phyloP scores from a whole-genome alignment of 2,113 vertebrate species.

The Triplophysa dalaica region DNA sequence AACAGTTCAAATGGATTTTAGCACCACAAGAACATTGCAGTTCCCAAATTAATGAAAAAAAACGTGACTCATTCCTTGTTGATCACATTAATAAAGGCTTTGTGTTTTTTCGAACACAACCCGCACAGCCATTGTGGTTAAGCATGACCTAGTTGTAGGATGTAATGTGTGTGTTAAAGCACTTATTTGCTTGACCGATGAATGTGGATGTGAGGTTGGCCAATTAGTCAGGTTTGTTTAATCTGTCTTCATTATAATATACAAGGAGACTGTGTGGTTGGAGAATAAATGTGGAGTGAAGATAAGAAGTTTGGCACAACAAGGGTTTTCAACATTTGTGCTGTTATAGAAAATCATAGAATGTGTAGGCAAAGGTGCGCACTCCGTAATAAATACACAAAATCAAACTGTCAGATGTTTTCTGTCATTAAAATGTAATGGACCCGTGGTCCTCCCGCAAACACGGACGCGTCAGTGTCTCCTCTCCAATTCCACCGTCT shows the following conservation, averaged over 20 bases:
- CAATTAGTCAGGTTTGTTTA: slow-evolving; percentile 12
- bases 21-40: no score
- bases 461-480: background rate
- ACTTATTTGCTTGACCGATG: slow-evolving; percentile 7
- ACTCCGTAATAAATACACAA: slow-evolving; percentile 25
- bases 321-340: background rate
- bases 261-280: background rate
- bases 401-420: slow-evolving; percentile 26
- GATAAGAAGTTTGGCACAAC: background rate
- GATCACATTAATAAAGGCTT: slow-evolving; percentile 11
- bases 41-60: slow-evolving; percentile 5
- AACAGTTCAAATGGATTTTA: background rate
- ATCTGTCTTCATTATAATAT: background rate
- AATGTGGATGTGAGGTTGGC: background rate
- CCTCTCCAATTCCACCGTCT: slow-evolving; percentile 9
- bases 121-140: background rate
- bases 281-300: background rate
- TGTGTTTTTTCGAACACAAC: background rate
- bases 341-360: background rate
- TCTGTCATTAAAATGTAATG: slow-evolving; percentile 32
- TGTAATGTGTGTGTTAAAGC: background rate
- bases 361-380: background rate
- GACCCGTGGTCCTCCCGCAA: background rate
- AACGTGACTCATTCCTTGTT: slow-evolving; percentile 17
- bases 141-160: background rate